Percentiles rank a stretch among this genome's conserved stretches.
Conservation (phyloP, 2,888 invertebrate genomes). For the Spicauda simplicius region DNA sequence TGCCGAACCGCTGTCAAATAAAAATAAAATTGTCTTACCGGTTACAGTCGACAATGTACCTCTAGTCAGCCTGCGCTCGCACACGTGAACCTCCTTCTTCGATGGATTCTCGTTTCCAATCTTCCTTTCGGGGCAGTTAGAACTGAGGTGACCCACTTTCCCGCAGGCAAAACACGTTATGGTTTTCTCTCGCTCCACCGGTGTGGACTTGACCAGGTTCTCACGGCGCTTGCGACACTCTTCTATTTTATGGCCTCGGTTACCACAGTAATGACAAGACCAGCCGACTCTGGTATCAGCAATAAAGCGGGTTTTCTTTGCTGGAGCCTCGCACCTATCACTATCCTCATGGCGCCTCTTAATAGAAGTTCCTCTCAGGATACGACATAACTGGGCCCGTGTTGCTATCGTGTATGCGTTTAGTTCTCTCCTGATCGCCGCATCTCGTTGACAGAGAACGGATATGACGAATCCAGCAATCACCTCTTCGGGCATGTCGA, state of each 20-base stretch:
- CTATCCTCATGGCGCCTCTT: slow-evolving; percentile 32
- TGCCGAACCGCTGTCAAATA: too few relatives aligned
- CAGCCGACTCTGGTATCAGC: slow-evolving; percentile 24
- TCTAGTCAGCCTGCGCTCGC: too few relatives aligned
- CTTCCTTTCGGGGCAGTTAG: too few relatives aligned
- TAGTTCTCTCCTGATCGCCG: slow-evolving; percentile 32
- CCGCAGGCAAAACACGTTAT: too few relatives aligned
- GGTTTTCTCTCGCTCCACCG: background rate
- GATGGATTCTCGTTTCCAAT: too few relatives aligned
- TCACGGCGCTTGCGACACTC: slow-evolving; percentile 38
- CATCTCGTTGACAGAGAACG: slow-evolving; percentile 26
- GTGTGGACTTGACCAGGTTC: background rate
- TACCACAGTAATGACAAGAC: slow-evolving; percentile 37
- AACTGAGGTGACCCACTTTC: too few relatives aligned
- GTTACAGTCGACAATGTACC: too few relatives aligned
- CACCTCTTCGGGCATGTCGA: background rate
- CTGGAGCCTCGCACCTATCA: background rate
- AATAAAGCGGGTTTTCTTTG: slow-evolving; percentile 22
- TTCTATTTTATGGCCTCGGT: too few relatives aligned
- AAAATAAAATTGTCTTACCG: too few relatives aligned
- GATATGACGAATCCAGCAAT: slow-evolving; percentile 37
- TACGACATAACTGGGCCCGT: slow-evolving; percentile 33
- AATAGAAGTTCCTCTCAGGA: slow-evolving; percentile 34
- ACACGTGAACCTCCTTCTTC: too few relatives aligned
- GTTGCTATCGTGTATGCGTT: slow-evolving; percentile 27